These are phyloP conservation scores for Hirudinaria manillensis DNA, from an alignment of 2,888 invertebrate genomes.

Conservation along the genomic window DNA sequence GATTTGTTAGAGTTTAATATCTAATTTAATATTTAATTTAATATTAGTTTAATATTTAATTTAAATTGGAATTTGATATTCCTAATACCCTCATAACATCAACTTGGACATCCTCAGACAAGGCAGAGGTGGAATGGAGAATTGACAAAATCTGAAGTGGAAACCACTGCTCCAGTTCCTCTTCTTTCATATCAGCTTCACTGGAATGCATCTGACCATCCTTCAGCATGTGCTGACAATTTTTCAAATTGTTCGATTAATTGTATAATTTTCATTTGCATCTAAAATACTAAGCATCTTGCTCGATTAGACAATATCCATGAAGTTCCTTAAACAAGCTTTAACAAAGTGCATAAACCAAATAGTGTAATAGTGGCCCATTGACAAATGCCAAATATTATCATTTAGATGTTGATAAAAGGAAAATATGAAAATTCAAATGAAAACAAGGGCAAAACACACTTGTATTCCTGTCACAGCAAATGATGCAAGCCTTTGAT, in stretches of 20 bases:
- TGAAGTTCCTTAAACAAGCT: no score
- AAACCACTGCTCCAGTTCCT: slow-evolving; percentile 85
- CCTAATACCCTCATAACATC: slow-evolving; percentile 63
- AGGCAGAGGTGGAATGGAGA: slow-evolving; percentile 71
- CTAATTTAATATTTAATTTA: no score
- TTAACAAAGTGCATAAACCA: no score
- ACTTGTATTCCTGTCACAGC: slow-evolving; percentile 85
- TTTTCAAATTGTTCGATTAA: neutral
- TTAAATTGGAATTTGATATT: no score
- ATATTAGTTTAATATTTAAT: no score
- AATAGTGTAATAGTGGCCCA: no score
- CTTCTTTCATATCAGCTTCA: slow-evolving; percentile 65
- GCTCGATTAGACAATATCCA: neutral
- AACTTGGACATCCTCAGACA: slow-evolving; percentile 78
- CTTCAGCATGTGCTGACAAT: slow-evolving; percentile 71
- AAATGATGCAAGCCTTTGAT: slow-evolving; percentile 74
- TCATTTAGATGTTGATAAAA: neutral
- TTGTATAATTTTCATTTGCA: no score
- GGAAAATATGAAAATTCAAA: neutral
- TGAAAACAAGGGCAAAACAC: slow-evolving; percentile 49
- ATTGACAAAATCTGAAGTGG: slow-evolving; percentile 82
- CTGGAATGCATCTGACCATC: slow-evolving; percentile 81
- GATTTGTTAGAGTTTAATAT: no score
- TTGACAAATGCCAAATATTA: neutral
- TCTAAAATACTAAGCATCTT: neutral